Percentiles rank a stretch among this genome's conserved stretches.
Conservation (phyloP, 2,113 vertebrate species). For the Ursus arctos region DNA sequence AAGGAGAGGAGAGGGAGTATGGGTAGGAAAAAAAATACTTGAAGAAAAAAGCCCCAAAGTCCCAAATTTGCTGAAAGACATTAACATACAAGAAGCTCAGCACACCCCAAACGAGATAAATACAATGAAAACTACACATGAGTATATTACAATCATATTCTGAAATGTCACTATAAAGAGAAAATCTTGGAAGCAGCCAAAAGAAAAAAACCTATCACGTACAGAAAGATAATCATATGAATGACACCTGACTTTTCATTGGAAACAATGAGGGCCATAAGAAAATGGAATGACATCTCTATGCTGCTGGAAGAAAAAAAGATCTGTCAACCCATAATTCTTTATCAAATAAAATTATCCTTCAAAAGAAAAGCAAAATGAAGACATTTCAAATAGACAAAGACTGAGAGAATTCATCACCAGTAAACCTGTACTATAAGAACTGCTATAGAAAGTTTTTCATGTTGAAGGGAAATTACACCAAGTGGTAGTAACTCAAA, state of each 20-base stretch:
- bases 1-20: not conserved
- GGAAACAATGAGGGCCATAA: not conserved
- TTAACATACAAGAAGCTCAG: not conserved
- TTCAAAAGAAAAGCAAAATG: not conserved
- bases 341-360: not conserved
- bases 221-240: not conserved
- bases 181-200: not conserved
- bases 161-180: not conserved
- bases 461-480: not conserved
- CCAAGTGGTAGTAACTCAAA: not conserved
- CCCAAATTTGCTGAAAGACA: not conserved
- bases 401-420: not conserved
- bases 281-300: not conserved
- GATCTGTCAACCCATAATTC: not conserved
- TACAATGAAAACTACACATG: not conserved
- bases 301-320: not conserved
- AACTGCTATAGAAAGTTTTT: not conserved
- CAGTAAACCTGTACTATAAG: not conserved
- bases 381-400: not conserved
- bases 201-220: not conserved
- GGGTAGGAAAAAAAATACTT: not conserved
- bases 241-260: not conserved
- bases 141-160: not conserved
- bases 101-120: not conserved
- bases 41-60: not conserved